A percentile compares a stretch with the other conserved stretches of the same genome.
Evolutionary conservation across 2,888 invertebrate genomes (phyloP).

Genomic region (Drosophila sordidapex): DNA sequence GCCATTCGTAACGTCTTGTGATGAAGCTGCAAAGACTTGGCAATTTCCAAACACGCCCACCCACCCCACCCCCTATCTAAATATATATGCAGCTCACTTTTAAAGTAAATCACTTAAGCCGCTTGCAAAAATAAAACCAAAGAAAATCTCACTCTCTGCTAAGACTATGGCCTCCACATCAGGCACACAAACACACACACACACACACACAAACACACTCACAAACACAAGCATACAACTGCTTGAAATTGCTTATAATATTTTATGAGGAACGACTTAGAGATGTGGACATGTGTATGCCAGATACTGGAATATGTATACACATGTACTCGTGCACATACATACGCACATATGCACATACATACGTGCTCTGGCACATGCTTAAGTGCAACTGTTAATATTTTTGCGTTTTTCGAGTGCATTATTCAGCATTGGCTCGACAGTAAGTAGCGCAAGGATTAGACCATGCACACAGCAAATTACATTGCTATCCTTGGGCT

Average conservation of each 20-base stretch:
- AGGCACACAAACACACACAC: constrained; percentile 4
- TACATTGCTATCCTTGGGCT: constrained; percentile 61
- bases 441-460: constrained; percentile 74
- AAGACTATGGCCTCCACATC: constrained; percentile 10
- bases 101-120: constrained; percentile 74
- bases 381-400: constrained; percentile 53
- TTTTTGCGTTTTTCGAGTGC: constrained; percentile 55
- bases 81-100: constrained; percentile 32
- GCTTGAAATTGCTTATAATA: constrained; percentile 23
- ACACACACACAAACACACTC: neutral
- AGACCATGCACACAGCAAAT: constrained; percentile 60
- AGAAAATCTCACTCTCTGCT: constrained; percentile 40
- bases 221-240: neutral
- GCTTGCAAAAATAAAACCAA: constrained; percentile 63
- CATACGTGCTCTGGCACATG: constrained; percentile 7
- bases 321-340: constrained; percentile 3
- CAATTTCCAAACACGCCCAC: constrained; percentile 22
- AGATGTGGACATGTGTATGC: constrained; percentile 9
- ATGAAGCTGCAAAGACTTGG: constrained; percentile 63
- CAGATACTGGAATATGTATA: constrained; percentile 1
- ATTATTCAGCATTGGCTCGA: constrained; percentile 69
- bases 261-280: constrained; percentile 39
- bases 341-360: neutral
- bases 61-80: neutral
- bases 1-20: constrained; percentile 74